Percentiles rank a stretch among this genome's conserved stretches.
phyloP scores from a whole-genome alignment of 2,797 vertebrate genomes.

The Propithecus perrieri region DNA sequence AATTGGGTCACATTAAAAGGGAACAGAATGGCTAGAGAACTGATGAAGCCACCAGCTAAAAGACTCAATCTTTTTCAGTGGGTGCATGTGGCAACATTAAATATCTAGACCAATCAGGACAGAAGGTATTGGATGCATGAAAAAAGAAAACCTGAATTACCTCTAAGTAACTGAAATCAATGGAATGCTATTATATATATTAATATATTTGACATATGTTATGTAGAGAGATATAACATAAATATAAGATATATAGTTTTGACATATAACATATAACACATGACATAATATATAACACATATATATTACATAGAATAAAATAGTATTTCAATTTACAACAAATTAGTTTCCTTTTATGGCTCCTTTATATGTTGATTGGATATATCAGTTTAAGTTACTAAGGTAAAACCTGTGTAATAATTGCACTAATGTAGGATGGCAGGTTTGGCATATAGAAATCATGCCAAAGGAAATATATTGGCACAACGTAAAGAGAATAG shows the following conservation, averaged over 20 bases:
- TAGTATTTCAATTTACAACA: neutral
- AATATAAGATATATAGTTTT: neutral
- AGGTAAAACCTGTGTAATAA: neutral
- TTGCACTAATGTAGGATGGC: neutral
- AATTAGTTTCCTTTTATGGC: constrained; percentile 2
- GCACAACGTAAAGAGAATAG: neutral
- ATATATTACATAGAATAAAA: neutral
- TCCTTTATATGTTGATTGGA: neutral
- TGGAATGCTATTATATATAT: neutral
- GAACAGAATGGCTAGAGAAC: neutral
- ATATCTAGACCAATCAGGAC: neutral
- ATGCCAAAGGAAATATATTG: neutral
- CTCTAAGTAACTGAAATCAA: neutral
- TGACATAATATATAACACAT: neutral
- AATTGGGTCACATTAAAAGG: neutral
- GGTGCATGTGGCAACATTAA: neutral
- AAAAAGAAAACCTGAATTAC: neutral
- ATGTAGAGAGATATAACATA: neutral
- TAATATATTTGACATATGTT: neutral
- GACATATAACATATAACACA: neutral
- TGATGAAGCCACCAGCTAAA: neutral
- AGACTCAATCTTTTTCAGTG: constrained; percentile 19
- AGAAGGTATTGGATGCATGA: neutral
- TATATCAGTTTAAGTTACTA: neutral
- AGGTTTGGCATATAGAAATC: neutral